A percentile compares a stretch with the other conserved stretches of the same genome.
Evolutionary conservation across 2,797 vertebrate species (phyloP).

Genomic region (Trichosurus vulpecula): DNA sequence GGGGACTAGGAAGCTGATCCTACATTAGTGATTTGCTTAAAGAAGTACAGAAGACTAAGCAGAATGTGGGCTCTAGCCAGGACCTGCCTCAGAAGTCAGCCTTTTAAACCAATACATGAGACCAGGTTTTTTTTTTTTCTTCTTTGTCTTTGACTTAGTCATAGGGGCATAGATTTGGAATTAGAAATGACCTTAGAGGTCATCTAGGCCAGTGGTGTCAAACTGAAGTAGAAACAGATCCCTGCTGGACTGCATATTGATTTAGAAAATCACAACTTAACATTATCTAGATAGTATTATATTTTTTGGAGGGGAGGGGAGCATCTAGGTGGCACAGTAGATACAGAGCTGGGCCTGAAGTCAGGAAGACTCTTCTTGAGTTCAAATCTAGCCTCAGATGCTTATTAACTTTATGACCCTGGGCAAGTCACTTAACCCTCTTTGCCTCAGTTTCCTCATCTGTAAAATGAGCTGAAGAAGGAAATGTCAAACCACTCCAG

Average conservation of each 20-base stretch:
- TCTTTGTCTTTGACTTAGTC: no score
- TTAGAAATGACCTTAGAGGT: no score
- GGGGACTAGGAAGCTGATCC: not conserved
- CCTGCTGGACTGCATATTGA: not conserved
- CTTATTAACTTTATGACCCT: conserved; percentile 27
- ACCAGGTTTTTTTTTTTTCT: not conserved
- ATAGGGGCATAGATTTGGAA: no score
- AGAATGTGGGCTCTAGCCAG: not conserved
- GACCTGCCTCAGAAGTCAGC: not conserved
- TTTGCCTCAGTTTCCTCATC: not conserved
- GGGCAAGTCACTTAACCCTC: conserved; percentile 11
- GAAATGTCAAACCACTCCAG: not conserved
- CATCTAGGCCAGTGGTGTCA: no score
- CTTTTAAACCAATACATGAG: not conserved
- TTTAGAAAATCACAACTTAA: not conserved
- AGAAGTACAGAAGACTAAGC: not conserved
- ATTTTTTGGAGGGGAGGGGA: no score
- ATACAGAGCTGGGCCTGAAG: conserved; percentile 36
- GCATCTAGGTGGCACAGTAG: conserved; percentile 28
- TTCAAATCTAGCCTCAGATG: conserved; percentile 13
- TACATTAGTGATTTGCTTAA: not conserved
- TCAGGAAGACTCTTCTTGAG: conserved; percentile 21
- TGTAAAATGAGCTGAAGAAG: not conserved
- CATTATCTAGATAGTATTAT: not conserved
- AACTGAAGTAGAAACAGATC: not conserved